phyloP scores from a whole-genome alignment of 37 sponge, comb jelly and placozoan species.

The Haliclona indistincta region DNA sequence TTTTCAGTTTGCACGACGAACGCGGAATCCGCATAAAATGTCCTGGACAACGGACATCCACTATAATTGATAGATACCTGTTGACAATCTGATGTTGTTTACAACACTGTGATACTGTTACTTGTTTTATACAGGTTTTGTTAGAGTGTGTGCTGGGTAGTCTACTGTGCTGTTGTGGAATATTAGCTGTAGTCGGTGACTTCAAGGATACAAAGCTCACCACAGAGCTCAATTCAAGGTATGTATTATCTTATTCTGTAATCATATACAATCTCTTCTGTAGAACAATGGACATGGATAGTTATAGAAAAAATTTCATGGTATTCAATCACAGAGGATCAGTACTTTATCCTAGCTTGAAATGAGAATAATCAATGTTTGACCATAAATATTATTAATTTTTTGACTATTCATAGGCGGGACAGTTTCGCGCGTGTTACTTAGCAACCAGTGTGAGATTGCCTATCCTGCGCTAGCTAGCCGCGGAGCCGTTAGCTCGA shows the following conservation, averaged over 20 bases:
- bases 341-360: not conserved
- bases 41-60: no score
- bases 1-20: no score
- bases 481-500: not conserved
- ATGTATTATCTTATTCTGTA: not conserved
- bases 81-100: no score
- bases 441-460: not conserved
- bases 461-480: not conserved
- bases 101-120: no score
- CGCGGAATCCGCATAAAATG: no score
- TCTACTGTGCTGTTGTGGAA: slow-evolving; percentile 40
- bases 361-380: not conserved
- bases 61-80: no score
- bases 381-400: not conserved
- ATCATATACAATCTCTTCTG: not conserved
- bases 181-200: slow-evolving; percentile 33
- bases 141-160: slow-evolving; percentile 59
- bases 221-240: slow-evolving; percentile 58
- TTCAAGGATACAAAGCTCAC: slow-evolving; percentile 57
- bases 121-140: slow-evolving; percentile 33
- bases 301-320: slow-evolving; percentile 54
- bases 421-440: not conserved
- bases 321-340: slow-evolving; percentile 69
- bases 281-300: slow-evolving; percentile 43
- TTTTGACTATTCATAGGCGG: not conserved